phyloP scores from a whole-genome alignment of 1,140 invertebrate species.

The Ceratina australensis region DNA sequence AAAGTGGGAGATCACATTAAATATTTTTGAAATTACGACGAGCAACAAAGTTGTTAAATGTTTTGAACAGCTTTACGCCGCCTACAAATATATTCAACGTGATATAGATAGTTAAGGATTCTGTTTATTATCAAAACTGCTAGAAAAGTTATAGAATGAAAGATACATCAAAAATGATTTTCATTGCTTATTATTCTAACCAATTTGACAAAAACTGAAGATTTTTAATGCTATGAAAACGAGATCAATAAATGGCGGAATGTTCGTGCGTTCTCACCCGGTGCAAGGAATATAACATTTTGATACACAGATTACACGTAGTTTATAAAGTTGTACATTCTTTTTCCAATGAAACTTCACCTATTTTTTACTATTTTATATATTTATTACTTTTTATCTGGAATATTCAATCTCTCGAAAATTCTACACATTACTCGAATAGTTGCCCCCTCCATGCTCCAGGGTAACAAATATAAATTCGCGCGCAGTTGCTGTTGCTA shows the following conservation, averaged over 20 bases:
- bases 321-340: no score
- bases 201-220: no score
- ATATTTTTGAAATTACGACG: background rate
- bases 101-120: background rate
- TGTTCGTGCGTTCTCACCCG: no score
- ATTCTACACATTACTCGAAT: background rate
- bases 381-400: background rate
- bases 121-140: background rate
- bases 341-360: no score
- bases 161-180: no score
- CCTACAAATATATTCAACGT: no score
- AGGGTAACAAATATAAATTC: background rate
- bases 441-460: background rate
- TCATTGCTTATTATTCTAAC: no score
- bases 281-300: background rate
- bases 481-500: background rate
- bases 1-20: conserved; percentile 1
- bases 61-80: background rate
- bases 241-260: no score
- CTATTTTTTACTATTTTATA: no score
- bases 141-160: no score
- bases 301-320: no score
- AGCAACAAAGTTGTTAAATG: background rate
- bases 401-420: conserved; percentile 3
- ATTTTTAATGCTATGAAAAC: no score